Evolutionary conservation across 2,113 vertebrate genomes (phyloP), one percentile per base, ranked within the genome.

Genomic region (Etheostoma cragini): DNA sequence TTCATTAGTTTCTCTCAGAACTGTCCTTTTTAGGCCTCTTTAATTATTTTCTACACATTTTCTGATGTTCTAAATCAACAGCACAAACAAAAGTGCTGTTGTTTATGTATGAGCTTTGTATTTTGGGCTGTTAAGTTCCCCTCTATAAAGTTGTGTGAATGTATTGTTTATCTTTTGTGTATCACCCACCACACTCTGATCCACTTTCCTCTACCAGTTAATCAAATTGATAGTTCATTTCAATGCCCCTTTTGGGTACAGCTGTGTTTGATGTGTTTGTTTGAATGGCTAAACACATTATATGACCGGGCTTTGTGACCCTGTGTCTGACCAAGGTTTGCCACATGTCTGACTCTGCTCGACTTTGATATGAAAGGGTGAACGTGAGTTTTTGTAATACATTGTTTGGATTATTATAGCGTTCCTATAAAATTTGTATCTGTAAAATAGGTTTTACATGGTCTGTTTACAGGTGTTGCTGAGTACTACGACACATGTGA

Each of bases 51-150:
- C 21, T 3, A n/a, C 14, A 45, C 7, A 0, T 63, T 35, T 30
- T 54, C 24, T 6, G 4, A 46, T 21, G 35, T 61, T 82, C 3
- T 65, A 13, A 69, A 76, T 62, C 8, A 45, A 10, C 33, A 53
- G 21, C 64, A 66, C 53, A 70, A 10, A 72, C 35, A 49, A 42
- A 10, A n/a, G 47, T 60, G 50, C 22, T 74, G 60, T 50, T 77
- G 47, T 14, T 65, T 24, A 22, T 67, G 21, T 22, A 1, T 47
- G 11, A 49, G 8, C 21, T 63, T 62, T 58, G 56, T 83, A 50
- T 52, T 61, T 11, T 12, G 69, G 17, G 26, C 33, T 75, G 21
- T 56, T 64, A n/a, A 38, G 57, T 64, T 63, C 49, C 53, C 35
- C 22, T 3, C 38, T 62, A 5, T 30, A 15, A 30, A 22, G 26